Base-by-base conservation (phyloP, 1,140 invertebrate genomes). In the Anoplophora glabripennis region DNA sequence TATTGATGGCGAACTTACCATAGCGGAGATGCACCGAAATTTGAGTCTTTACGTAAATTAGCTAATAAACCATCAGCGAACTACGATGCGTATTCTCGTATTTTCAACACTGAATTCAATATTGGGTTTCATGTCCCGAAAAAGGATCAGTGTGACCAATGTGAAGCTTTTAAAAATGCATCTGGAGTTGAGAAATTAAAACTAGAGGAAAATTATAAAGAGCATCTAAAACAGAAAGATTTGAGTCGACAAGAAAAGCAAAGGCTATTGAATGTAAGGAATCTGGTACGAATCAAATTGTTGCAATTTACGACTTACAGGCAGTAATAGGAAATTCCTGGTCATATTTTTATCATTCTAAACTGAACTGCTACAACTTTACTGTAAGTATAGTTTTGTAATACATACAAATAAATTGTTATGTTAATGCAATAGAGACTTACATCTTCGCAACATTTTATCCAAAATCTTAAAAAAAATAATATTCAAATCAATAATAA, bases 101-200 rank as follows among this genome's bases (percentile, higher is more conserved):
- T 69, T 54, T 76, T 74, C 57, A 69, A 70, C 17, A 64, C 14
- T 5, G 45, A 64, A 12, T 76, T 75, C 28, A 75, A 75, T 59
- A 65, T 77, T 61, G 61, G 59, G 53, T 76, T 75, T 55, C 70
- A 67, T 53, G 58, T 65, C 37, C 73, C 72, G 7, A 77, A 76
- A 65, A 78, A 78, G 58, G 75, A 77, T 62, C 68, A 71, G 48
- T 77, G 75, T 49, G 71, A 76, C 42, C 21, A 57, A 7, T 76
- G 75, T 51, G 64, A 67, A 47, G 48, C 61, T n/a, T 74, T 59
- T 41, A 71, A 73, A 44, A 71, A 75, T 65, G 40, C 59, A 8
- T 55, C 60, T 12, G 62, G 60, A 12, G 57, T 70, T 36, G 57
- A 61, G 54, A 72, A 70, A 45, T 36, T 41, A 11, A 53, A 57